These are phyloP conservation scores for Marasmarcha lunaedactyla DNA, from an alignment of 2,888 invertebrate genomes.

Conservation along the genomic window DNA sequence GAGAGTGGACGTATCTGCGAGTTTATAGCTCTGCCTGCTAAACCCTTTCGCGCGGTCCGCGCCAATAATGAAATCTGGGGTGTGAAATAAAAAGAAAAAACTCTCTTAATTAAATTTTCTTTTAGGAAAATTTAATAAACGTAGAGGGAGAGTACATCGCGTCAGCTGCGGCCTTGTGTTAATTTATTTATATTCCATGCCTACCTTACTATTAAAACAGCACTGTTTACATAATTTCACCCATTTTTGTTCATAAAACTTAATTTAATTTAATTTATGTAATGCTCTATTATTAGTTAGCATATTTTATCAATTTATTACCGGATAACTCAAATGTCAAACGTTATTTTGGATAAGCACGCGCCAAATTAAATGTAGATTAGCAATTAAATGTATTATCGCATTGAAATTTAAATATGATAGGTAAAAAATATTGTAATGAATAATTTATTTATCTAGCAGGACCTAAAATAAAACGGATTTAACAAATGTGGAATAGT, in stretches of 20 bases:
- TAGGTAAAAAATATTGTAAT: too few relatives aligned
- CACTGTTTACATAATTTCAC: neutral
- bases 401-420: too few relatives aligned
- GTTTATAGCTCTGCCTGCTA: conserved; percentile 29
- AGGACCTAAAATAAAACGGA: too few relatives aligned
- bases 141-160: conserved; percentile 28
- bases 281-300: neutral
- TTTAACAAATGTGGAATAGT: too few relatives aligned
- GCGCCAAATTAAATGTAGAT: neutral
- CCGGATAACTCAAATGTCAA: neutral
- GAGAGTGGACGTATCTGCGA: conserved; percentile 21
- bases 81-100: conserved; percentile 67
- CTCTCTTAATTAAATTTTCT: conserved; percentile 69
- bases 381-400: too few relatives aligned
- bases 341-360: neutral
- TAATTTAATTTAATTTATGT: neutral
- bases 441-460: too few relatives aligned
- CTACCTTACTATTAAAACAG: neutral
- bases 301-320: neutral
- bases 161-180: conserved; percentile 13
- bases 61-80: conserved; percentile 67
- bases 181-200: conserved; percentile 15
- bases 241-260: too few relatives aligned
- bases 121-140: conserved; percentile 65
- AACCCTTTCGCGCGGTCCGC: conserved; percentile 54